These are phyloP conservation scores for Cerastis leucographa DNA, from an alignment of 2,888 invertebrate species.

Conservation along the genomic window DNA sequence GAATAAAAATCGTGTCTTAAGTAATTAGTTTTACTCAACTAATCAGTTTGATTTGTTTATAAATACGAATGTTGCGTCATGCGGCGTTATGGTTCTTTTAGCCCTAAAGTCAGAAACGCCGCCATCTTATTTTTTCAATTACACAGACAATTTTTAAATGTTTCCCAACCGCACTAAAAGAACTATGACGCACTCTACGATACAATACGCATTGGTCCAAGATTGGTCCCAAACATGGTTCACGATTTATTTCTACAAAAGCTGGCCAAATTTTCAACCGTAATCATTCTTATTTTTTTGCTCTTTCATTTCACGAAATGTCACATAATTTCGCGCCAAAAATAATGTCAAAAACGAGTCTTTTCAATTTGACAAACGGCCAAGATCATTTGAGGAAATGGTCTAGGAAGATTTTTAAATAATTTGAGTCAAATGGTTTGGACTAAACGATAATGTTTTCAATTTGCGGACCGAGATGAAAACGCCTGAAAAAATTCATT, in stretches of 20 bases:
- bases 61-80: not conserved
- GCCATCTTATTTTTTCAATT: too few relatives aligned
- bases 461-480: constrained; percentile 29
- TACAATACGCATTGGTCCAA: not conserved
- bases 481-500: not conserved
- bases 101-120: not conserved
- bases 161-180: not conserved
- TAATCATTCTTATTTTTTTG: constrained; percentile 15
- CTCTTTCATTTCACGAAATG: not conserved
- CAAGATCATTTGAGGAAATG: constrained; percentile 21
- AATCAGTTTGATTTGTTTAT: too few relatives aligned
- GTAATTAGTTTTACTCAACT: too few relatives aligned
- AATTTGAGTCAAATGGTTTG: constrained; percentile 54
- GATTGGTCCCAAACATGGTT: not conserved
- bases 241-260: not conserved
- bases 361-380: constrained; percentile 48
- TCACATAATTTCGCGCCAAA: constrained; percentile 2
- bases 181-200: not conserved
- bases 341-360: constrained; percentile 20
- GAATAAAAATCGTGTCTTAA: too few relatives aligned
- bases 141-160: not conserved
- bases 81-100: not conserved
- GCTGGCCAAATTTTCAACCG: not conserved
- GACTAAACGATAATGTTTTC: constrained; percentile 49
- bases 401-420: constrained; percentile 46